Conservation (phyloP, 2,888 invertebrate genomes). For the Netelia virgata region DNA sequence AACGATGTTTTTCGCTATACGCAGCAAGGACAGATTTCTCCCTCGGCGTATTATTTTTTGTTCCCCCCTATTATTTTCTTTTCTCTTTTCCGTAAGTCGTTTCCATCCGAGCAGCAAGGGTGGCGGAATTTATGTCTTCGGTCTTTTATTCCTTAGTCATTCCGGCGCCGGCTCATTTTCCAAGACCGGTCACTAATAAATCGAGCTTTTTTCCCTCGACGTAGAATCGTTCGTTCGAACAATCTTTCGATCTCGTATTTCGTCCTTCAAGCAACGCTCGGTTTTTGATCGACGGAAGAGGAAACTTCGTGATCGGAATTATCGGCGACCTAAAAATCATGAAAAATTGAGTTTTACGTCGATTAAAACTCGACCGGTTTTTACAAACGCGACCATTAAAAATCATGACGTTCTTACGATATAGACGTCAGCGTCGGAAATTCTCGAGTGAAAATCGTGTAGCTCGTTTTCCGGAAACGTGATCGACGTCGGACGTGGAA, state of each 20-base stretch:
- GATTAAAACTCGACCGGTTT: background rate
- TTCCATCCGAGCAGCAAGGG: background rate
- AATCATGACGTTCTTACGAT: constrained; percentile 28
- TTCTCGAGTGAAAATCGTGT: constrained; percentile 72
- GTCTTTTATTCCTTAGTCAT: constrained; percentile 32
- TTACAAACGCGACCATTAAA: background rate
- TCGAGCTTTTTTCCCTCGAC: constrained; percentile 17
- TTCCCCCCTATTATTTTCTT: constrained; percentile 12
- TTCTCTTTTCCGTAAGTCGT: constrained; percentile 5
- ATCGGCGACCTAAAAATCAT: constrained; percentile 47
- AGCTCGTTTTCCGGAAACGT: constrained; percentile 83
- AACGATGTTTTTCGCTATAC: background rate
- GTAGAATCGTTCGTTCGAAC: constrained; percentile 1
- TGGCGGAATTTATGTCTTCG: constrained; percentile 53
- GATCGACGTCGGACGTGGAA: constrained; percentile 76
- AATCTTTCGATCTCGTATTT: constrained; percentile 13
- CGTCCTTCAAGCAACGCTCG: constrained; percentile 43
- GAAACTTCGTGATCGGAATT: constrained; percentile 44
- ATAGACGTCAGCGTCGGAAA: constrained; percentile 39
- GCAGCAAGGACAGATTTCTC: background rate
- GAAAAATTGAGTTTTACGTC: background rate
- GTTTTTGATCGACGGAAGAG: constrained; percentile 31
- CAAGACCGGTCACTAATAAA: background rate
- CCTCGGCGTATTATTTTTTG: constrained; percentile 11
- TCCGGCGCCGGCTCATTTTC: constrained; percentile 36